Percentiles rank a stretch among this genome's conserved stretches.
These are phyloP conservation scores for Leptodactylus fallax DNA, from an alignment of 2,797 vertebrate species.

Conservation along the genomic window DNA sequence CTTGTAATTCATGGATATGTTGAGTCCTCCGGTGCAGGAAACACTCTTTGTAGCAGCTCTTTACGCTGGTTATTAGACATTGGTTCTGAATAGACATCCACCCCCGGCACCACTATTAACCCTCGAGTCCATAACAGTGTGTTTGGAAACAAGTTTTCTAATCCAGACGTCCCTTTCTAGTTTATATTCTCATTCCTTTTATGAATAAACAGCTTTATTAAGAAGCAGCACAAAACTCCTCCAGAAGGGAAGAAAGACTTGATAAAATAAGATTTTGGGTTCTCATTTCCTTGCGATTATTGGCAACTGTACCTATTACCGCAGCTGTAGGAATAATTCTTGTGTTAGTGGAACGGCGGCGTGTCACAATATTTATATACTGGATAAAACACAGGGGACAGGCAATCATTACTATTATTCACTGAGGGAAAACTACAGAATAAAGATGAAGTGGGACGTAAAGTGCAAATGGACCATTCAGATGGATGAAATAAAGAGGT, in stretches of 20 bases:
- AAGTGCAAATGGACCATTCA: constrained; percentile 21
- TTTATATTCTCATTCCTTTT: neutral
- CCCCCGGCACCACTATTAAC: neutral
- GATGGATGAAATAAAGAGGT: neutral
- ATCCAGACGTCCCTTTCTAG: neutral
- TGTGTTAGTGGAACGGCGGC: neutral
- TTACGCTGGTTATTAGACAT: neutral
- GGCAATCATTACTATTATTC: constrained; percentile 46
- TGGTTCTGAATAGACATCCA: neutral
- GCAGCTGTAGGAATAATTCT: constrained; percentile 28
- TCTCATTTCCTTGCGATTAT: constrained; percentile 26
- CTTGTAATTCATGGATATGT: too few relatives aligned
- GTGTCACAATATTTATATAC: constrained; percentile 50
- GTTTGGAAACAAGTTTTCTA: neutral
- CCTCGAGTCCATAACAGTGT: neutral
- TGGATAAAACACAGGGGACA: constrained; percentile 39
- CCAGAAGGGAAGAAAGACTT: constrained; percentile 1
- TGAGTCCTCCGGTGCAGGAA: neutral
- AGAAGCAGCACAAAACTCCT: neutral
- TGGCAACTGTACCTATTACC: constrained; percentile 25
- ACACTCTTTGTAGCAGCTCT: neutral
- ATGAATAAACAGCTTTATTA: constrained; percentile 23
- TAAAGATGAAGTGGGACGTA: constrained; percentile 20
- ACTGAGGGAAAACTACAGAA: constrained; percentile 32
- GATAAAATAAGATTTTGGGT: constrained; percentile 23